phyloP scores from a whole-genome alignment of 30 jellyfish, hydroid and myxozoan genomes.

The Aurelia sp. region DNA sequence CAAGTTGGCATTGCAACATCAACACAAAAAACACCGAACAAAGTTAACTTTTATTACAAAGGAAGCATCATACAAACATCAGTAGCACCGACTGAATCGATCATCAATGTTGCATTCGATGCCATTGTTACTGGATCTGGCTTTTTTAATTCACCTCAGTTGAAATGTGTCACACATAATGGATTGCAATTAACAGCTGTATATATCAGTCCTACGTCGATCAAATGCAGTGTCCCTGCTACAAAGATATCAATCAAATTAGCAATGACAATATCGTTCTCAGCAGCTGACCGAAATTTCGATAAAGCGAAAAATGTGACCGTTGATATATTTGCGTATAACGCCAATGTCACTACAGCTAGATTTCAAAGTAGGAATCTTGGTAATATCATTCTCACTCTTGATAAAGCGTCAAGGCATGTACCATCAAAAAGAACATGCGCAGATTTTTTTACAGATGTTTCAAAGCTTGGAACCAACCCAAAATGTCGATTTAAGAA shows the following conservation, averaged over 20 bases:
- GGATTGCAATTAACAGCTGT: constrained; percentile 36
- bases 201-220: constrained; percentile 7
- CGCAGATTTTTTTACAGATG: constrained; percentile 9
- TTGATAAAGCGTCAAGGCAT: constrained; percentile 3
- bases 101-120: background rate
- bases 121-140: constrained; percentile 31
- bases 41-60: constrained; percentile 7
- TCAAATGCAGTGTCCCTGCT: constrained; percentile 48
- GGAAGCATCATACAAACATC: background rate
- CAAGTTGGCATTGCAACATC: background rate
- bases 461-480: constrained; percentile 17
- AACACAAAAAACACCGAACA: constrained; percentile 1
- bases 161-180: constrained; percentile 47
- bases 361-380: constrained; percentile 15
- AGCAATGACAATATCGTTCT: constrained; percentile 25
- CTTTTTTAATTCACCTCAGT: constrained; percentile 17
- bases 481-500: constrained; percentile 26
- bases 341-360: constrained; percentile 18
- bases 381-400: background rate
- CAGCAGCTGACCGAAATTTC: constrained; percentile 22
- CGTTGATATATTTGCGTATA: constrained; percentile 11
- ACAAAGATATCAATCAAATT: background rate
- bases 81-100: constrained; percentile 15
- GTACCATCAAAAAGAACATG: background rate
- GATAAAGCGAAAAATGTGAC: background rate